Evolutionary conservation across 53 echinoderm and acorn worm species (phyloP).

Genomic region (Holothuria scabra): DNA sequence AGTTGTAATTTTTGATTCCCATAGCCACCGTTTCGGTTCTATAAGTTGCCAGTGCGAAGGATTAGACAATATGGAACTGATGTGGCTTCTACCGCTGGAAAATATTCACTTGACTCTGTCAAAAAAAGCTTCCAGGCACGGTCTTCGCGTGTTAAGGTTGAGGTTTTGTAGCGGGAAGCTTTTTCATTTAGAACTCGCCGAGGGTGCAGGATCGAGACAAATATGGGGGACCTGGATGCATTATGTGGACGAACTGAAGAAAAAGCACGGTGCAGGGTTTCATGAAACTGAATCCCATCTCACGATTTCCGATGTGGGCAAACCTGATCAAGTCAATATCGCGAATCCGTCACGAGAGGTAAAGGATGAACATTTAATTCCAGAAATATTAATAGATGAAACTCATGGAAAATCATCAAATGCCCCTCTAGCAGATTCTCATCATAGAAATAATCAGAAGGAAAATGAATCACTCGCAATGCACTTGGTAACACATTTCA

Average conservation of each 20-base stretch:
- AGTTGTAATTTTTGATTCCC: conserved; percentile 12
- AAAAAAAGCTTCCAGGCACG: conserved; percentile 66
- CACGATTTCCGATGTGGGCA: no score
- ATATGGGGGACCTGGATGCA: conserved; percentile 77
- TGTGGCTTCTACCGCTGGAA: conserved; percentile 71
- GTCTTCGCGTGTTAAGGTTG: conserved; percentile 71
- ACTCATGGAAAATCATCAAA: background rate
- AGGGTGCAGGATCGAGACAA: conserved; percentile 59
- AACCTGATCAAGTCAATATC: no score
- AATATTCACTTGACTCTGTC: conserved; percentile 73
- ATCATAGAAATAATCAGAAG: background rate
- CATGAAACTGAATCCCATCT: no score
- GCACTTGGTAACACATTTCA: conserved; percentile 71
- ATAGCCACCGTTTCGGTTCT: conserved; percentile 3
- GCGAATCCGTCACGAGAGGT: no score
- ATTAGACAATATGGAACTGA: conserved; percentile 72
- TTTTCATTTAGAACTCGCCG: conserved; percentile 80
- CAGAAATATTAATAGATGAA: background rate
- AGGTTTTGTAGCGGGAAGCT: conserved; percentile 67
- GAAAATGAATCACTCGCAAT: conserved; percentile 56
- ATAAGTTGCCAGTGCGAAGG: conserved; percentile 45
- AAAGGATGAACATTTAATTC: no score
- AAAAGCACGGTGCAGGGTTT: background rate
- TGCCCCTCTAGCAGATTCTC: no score
- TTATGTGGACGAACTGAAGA: conserved; percentile 70